Percentiles rank a stretch among this genome's conserved stretches.
These are phyloP conservation scores for Linyphia triangularis DNA, from an alignment of 2,888 invertebrate genomes.

Conservation along the genomic window DNA sequence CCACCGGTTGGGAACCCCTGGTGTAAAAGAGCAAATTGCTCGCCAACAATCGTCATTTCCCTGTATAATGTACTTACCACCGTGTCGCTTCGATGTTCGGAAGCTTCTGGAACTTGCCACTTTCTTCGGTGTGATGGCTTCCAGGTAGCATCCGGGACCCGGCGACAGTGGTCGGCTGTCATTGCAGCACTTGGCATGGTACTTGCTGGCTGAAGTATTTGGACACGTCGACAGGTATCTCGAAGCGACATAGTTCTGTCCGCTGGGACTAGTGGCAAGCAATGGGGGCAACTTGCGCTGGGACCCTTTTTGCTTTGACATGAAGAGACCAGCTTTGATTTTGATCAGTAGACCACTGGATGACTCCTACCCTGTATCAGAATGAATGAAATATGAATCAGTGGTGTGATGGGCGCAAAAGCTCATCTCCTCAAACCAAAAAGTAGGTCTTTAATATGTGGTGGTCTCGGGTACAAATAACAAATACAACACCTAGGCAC, in stretches of 20 bases:
- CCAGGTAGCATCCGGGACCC: conserved; percentile 68
- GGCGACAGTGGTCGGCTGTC: conserved; percentile 38
- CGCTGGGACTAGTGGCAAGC: conserved; percentile 49
- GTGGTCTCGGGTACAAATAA: no score
- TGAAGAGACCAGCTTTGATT: conserved; percentile 23
- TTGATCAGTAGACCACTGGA: not conserved
- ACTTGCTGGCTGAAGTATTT: conserved; percentile 53
- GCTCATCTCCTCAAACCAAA: not conserved
- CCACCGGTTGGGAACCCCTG: no score
- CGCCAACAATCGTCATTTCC: no score
- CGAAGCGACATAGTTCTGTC: not conserved
- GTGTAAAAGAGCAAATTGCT: no score
- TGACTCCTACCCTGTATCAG: not conserved
- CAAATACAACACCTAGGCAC: no score
- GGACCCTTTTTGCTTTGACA: conserved; percentile 44
- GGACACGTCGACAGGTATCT: conserved; percentile 20
- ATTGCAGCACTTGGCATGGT: conserved; percentile 61
- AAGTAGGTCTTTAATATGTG: no score
- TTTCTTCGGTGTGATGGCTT: not conserved
- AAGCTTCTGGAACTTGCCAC: conserved; percentile 24
- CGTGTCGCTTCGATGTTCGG: not conserved
- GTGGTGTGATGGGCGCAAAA: conserved; percentile 10
- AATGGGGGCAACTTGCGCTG: conserved; percentile 62
- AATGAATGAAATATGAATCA: not conserved
- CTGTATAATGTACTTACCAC: no score